A percentile compares a stretch with the other conserved stretches of the same genome.
phyloP scores from a whole-genome alignment of 2,113 vertebrate genomes.

The Eudorcas thomsonii region DNA sequence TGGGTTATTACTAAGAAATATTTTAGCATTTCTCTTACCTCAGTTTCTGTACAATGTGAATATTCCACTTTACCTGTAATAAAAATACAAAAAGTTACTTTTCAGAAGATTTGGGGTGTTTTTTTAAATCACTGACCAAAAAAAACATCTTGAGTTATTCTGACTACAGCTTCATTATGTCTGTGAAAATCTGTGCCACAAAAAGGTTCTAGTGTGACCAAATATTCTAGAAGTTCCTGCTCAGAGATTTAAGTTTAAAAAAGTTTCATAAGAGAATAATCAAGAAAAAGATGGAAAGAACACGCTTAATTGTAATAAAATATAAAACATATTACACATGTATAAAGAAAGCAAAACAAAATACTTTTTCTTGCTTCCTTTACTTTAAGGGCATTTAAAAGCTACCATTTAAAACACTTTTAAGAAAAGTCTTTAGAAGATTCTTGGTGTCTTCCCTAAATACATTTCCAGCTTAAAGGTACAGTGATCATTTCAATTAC shows the following conservation, averaged over 20 bases:
- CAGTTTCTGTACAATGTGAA: slow-evolving; percentile 86
- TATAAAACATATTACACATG: neutral
- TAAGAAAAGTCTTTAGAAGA: neutral
- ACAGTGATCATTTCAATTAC: neutral
- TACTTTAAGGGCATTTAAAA: neutral
- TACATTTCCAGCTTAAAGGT: slow-evolving; percentile 16
- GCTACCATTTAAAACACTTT: neutral
- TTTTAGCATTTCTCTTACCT: slow-evolving; percentile 85
- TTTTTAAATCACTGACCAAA: neutral
- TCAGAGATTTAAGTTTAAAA: neutral
- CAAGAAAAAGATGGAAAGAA: neutral
- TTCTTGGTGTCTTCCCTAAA: neutral
- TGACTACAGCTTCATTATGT: neutral
- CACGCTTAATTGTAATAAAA: neutral
- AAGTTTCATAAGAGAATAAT: neutral
- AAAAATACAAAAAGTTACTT: slow-evolving; percentile 63
- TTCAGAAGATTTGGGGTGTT: slow-evolving; percentile 3
- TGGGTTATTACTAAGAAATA: slow-evolving; percentile 37
- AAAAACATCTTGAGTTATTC: neutral
- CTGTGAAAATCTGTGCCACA: slow-evolving; percentile 17
- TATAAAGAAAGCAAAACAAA: neutral
- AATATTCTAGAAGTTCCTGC: neutral
- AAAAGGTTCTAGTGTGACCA: neutral
- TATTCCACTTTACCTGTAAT: slow-evolving; percentile 85
- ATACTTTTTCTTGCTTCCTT: neutral